Evolutionary conservation across 2,113 vertebrate species (phyloP).

Genomic region (Pachyramphus minor): DNA sequence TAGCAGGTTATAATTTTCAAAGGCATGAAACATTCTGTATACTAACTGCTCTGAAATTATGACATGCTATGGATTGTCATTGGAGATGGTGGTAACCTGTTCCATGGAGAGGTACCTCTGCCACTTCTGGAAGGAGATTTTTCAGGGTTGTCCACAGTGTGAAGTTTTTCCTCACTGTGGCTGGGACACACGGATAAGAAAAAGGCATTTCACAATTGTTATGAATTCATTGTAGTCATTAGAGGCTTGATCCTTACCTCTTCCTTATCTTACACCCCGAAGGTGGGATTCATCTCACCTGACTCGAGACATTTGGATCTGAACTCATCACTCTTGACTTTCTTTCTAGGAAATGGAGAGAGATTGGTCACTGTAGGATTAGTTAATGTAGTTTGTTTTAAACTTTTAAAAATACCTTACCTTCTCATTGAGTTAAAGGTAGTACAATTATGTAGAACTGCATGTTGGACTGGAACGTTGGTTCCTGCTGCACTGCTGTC

Average conservation of each 20-base stretch:
- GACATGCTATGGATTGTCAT: not conserved
- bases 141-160: not conserved
- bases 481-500: not conserved
- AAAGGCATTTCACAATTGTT: not conserved
- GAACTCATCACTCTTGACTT: not conserved
- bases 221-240: not conserved
- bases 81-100: not conserved
- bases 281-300: not conserved
- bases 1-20: not conserved
- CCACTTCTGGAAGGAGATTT: not conserved
- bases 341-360: not conserved
- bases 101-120: not conserved
- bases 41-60: not conserved
- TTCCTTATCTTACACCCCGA: not conserved
- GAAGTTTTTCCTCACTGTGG: not conserved
- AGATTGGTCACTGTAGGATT: not conserved
- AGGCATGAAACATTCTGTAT: not conserved
- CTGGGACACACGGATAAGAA: not conserved
- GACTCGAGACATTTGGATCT: not conserved
- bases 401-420: not conserved
- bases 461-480: not conserved
- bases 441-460: not conserved
- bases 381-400: not conserved
- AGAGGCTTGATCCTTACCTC: not conserved
- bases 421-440: not conserved